A percentile compares a stretch with the other conserved stretches of the same genome.
These are phyloP conservation scores for Spermophilus dauricus DNA, from an alignment of 2,113 vertebrate genomes.

Conservation along the genomic window DNA sequence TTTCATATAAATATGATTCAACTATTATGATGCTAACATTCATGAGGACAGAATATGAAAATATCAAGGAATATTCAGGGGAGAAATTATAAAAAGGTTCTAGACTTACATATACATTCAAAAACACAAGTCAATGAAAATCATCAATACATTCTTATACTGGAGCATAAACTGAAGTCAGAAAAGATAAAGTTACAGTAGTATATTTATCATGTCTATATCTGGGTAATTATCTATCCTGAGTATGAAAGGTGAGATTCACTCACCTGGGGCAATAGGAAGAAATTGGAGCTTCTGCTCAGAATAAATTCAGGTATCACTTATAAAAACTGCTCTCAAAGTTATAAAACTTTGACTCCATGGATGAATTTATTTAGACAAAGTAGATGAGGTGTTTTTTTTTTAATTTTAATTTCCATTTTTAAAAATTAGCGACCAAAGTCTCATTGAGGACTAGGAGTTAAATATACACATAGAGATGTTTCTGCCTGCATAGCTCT, in stretches of 20 bases:
- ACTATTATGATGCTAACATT: not conserved
- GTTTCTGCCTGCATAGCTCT: too few species aligned
- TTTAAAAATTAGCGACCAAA: constrained; percentile 69
- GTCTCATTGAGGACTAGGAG: constrained; percentile 76
- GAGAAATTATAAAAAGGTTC: not conserved
- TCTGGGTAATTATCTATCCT: not conserved
- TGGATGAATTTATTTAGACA: too few species aligned
- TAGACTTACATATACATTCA: not conserved
- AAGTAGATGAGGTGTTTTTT: not conserved
- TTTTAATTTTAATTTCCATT: not conserved
- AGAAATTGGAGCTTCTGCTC: not conserved
- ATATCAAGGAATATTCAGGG: not conserved
- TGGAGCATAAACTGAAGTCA: too few species aligned
- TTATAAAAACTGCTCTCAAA: not conserved
- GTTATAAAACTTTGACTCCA: not conserved
- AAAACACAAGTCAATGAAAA: not conserved
- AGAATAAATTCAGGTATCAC: not conserved
- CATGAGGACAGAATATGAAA: not conserved
- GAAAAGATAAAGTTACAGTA: too few species aligned
- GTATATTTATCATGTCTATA: too few species aligned
- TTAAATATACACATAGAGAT: not conserved
- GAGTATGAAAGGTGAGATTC: not conserved
- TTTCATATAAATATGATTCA: not conserved
- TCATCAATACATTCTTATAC: too few species aligned
- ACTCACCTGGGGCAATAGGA: not conserved